Evolutionary conservation across 2,113 vertebrate species (phyloP).

Genomic region (Aix galericulata): DNA sequence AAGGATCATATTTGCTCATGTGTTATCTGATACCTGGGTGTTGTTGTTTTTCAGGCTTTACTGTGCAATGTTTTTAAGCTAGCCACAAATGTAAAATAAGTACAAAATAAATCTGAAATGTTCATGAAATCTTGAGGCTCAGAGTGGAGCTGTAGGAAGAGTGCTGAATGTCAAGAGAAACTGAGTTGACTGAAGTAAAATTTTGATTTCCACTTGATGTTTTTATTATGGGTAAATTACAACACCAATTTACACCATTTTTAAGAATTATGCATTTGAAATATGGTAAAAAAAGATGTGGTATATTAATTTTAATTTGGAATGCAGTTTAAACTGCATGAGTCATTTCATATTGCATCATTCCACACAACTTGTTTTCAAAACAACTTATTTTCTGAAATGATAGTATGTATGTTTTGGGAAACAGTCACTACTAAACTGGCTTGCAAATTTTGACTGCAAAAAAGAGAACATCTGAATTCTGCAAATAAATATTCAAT

Average conservation of each 20-base stretch:
- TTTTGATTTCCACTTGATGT: background rate
- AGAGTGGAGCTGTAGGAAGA: background rate
- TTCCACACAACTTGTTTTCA: background rate
- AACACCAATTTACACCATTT: background rate
- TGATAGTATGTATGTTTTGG: background rate
- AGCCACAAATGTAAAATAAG: conserved; percentile 3
- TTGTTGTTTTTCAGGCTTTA: background rate
- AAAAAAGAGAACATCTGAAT: background rate
- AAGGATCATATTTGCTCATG: background rate
- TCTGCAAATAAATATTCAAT: background rate
- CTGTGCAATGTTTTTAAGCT: background rate
- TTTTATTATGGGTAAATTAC: background rate
- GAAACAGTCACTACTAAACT: background rate
- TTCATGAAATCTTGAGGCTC: background rate
- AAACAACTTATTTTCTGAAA: background rate
- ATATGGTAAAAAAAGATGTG: background rate
- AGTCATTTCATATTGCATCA: background rate
- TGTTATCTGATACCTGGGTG: background rate
- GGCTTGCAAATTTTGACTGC: background rate
- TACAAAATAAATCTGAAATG: background rate
- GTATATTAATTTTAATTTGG: background rate
- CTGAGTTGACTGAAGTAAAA: background rate
- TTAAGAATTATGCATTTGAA: background rate
- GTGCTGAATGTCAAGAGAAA: background rate
- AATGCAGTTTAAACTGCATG: background rate